Percentiles rank a stretch among this genome's conserved stretches.
phyloP scores from a whole-genome alignment of 2,888 invertebrate species.

The Agonopterix heracliana region DNA sequence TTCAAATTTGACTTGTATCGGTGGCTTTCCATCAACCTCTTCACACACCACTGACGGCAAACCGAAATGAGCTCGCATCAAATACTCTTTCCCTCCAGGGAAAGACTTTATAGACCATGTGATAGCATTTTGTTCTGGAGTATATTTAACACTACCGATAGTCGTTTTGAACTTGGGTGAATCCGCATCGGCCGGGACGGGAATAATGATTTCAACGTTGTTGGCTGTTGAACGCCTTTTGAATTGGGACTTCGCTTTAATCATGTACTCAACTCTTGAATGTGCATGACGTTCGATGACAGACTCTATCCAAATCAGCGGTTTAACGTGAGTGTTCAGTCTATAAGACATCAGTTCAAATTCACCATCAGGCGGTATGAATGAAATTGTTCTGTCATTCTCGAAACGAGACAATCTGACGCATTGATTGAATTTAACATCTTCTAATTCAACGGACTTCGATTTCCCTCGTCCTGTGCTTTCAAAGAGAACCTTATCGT shows the following conservation, averaged over 20 bases:
- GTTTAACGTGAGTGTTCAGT: slow-evolving; percentile 97
- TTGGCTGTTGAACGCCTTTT: slow-evolving; percentile 98
- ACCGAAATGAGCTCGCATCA: slow-evolving; percentile 99
- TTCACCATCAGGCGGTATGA: slow-evolving; percentile 99
- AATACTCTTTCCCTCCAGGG: slow-evolving; percentile 98
- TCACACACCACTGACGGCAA: slow-evolving; percentile 96
- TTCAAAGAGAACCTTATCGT: slow-evolving; percentile 98
- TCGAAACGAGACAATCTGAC: slow-evolving; percentile 97
- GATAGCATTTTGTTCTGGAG: slow-evolving; percentile 96
- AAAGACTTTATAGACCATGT: slow-evolving; percentile 99
- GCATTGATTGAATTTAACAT: slow-evolving; percentile 99
- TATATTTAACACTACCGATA: slow-evolving; percentile 97
- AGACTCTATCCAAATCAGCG: slow-evolving; percentile 99
- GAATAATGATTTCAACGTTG: slow-evolving; percentile 98
- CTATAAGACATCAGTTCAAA: slow-evolving; percentile 99
- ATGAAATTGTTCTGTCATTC: slow-evolving; percentile 98
- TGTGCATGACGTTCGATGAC: slow-evolving; percentile 98
- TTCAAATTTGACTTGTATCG: slow-evolving; percentile 99
- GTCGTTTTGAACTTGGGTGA: slow-evolving; percentile 99
- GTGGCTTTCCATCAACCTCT: slow-evolving; percentile 96
- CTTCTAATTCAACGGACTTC: slow-evolving; percentile 98
- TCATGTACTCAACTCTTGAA: slow-evolving; percentile 98
- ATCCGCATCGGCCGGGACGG: slow-evolving; percentile 97
- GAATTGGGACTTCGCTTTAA: slow-evolving; percentile 99
- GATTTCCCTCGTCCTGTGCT: slow-evolving; percentile 98